Percentiles rank a stretch among this genome's conserved stretches.
phyloP scores from a whole-genome alignment of 2,888 invertebrate genomes.

The Tiphia femorata region DNA sequence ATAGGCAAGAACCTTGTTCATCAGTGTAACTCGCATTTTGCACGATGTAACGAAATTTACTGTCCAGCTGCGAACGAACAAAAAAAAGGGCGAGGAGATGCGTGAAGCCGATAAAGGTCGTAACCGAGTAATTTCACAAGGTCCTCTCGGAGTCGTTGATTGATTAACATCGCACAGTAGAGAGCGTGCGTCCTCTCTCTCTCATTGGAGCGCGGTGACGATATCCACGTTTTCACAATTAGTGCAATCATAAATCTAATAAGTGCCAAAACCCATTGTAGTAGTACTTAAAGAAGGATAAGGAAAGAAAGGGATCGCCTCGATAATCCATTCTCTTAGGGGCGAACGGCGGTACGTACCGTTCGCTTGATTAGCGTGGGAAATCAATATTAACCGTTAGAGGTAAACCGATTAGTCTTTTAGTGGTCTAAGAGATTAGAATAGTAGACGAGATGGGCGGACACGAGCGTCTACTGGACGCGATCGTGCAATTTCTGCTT shows the following conservation, averaged over 20 bases:
- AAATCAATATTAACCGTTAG: constrained; percentile 29
- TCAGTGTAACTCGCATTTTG: no score
- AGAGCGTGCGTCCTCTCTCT: constrained; percentile 21
- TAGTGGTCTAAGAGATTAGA: constrained; percentile 1
- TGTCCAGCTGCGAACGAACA: no score
- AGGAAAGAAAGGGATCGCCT: constrained; percentile 34
- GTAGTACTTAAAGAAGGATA: constrained; percentile 40
- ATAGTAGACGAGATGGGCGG: constrained; percentile 30
- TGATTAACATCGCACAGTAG: no score
- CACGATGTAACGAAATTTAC: no score
- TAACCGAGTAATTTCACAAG: neutral
- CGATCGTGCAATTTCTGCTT: no score
- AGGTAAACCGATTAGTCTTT: no score
- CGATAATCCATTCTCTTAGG: constrained; percentile 39
- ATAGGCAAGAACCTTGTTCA: no score
- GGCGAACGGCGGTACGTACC: constrained; percentile 9
- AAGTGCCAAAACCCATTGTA: constrained; percentile 66
- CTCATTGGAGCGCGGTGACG: constrained; percentile 12
- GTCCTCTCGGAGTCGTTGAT: no score
- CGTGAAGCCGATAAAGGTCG: no score
- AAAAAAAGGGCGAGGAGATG: no score
- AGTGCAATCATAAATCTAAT: constrained; percentile 63
- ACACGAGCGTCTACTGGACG: no score
- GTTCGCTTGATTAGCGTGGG: constrained; percentile 24
- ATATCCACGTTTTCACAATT: constrained; percentile 45